Conservation (phyloP, 2,113 vertebrate species). For the Bungarus multicinctus region DNA sequence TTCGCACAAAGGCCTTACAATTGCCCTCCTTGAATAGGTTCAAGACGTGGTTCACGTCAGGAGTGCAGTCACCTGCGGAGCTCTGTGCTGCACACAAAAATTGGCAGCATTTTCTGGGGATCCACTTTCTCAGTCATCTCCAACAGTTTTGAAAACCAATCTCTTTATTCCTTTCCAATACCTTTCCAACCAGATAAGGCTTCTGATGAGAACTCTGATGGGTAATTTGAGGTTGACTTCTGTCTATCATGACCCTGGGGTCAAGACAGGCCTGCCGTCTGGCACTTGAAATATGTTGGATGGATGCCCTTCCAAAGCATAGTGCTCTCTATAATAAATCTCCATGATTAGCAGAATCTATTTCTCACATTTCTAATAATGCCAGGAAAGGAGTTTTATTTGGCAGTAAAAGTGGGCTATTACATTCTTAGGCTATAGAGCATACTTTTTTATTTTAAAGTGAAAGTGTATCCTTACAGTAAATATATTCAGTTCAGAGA, state of each 20-base stretch:
- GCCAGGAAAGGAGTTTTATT: not conserved
- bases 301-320: not conserved
- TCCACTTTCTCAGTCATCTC: constrained; percentile 3
- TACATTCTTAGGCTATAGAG: not conserved
- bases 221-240: not conserved
- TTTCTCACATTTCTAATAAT: not conserved
- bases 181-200: constrained; percentile 42
- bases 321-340: not conserved
- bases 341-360: not conserved
- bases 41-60: not conserved
- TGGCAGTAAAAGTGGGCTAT: not conserved
- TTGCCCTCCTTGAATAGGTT: constrained; percentile 22
- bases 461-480: not conserved
- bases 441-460: not conserved
- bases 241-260: not conserved
- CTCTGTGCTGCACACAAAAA: not conserved
- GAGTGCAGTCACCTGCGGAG: not conserved
- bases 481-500: not conserved
- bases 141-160: constrained; percentile 16
- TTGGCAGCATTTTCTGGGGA: constrained; percentile 21
- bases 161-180: not conserved
- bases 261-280: constrained; percentile 25
- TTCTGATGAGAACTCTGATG: not conserved
- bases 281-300: constrained; percentile 12
- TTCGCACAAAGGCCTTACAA: constrained; percentile 47